Evolutionary conservation across 2,797 vertebrate species (phyloP).

Genomic region (Pristis pectinata): DNA sequence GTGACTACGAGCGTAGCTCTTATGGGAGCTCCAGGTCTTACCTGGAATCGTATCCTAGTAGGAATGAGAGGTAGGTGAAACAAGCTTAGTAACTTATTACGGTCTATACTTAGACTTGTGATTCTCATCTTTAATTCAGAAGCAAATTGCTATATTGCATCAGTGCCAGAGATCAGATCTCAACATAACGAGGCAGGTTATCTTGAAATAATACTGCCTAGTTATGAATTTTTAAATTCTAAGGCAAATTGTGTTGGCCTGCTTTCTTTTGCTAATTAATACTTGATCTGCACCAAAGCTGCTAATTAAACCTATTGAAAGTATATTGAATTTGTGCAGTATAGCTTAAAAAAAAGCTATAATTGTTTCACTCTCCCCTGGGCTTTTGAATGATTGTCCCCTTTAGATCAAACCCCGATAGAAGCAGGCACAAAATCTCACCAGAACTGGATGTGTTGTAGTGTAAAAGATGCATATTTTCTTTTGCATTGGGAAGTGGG

Average conservation of each 20-base stretch:
- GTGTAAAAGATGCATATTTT: no score
- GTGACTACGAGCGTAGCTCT: constrained; percentile 69
- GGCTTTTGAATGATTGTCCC: neutral
- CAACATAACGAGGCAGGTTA: neutral
- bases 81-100: neutral
- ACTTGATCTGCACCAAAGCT: neutral
- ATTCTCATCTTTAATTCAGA: neutral
- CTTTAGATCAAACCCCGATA: neutral
- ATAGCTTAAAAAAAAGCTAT: neutral
- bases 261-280: neutral
- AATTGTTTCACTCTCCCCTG: neutral
- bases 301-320: constrained; percentile 12
- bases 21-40: constrained; percentile 65
- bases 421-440: neutral
- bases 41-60: constrained; percentile 62
- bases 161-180: neutral
- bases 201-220: neutral
- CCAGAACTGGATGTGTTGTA: neutral
- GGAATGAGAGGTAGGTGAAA: constrained; percentile 35
- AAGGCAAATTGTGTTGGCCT: neutral
- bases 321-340: neutral
- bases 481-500: neutral
- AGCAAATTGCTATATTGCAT: neutral
- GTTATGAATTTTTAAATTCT: neutral
- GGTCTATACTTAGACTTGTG: constrained; percentile 11